Evolutionary conservation across 2,113 vertebrate species (phyloP).

Genomic region (Neolamprologus cancellatus): DNA sequence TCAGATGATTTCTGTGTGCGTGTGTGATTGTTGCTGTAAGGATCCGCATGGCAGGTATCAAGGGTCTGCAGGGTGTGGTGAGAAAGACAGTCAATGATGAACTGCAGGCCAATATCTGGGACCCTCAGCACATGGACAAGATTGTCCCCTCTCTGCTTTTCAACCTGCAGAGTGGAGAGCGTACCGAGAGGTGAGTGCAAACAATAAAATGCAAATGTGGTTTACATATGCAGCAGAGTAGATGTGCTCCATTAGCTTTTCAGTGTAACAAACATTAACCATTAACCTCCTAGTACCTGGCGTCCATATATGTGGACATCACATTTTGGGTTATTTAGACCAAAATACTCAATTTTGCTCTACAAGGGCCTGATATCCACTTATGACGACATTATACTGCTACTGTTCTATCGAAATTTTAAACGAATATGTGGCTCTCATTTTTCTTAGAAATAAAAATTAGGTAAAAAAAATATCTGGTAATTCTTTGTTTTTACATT

Average conservation of each 20-base stretch:
- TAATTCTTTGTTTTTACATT: no score
- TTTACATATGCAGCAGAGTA: not conserved
- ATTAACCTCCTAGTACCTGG: not conserved
- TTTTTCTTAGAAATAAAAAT: not conserved
- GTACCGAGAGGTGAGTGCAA: conserved; percentile 80
- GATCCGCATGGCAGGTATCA: conserved; percentile 95
- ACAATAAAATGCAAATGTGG: not conserved
- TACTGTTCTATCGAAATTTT: not conserved
- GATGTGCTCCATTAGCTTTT: not conserved
- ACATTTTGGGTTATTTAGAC: not conserved
- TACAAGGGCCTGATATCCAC: not conserved
- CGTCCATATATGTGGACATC: not conserved
- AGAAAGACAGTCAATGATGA: conserved; percentile 96
- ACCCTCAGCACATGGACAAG: conserved; percentile 98
- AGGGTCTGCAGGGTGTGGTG: conserved; percentile 91
- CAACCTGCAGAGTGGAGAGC: conserved; percentile 87
- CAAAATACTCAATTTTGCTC: not conserved
- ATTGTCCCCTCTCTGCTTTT: conserved; percentile 94
- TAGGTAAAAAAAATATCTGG: no score
- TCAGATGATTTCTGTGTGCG: not conserved
- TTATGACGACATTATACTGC: not conserved
- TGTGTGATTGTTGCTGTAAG: conserved; percentile 54
- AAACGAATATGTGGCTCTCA: not conserved
- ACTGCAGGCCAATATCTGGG: conserved; percentile 96
- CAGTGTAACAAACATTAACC: not conserved